Evolutionary conservation across 2,113 vertebrate species (phyloP), one percentile per base, ranked within the genome.

Genomic region (Stomatorhinus ivindoensis): DNA sequence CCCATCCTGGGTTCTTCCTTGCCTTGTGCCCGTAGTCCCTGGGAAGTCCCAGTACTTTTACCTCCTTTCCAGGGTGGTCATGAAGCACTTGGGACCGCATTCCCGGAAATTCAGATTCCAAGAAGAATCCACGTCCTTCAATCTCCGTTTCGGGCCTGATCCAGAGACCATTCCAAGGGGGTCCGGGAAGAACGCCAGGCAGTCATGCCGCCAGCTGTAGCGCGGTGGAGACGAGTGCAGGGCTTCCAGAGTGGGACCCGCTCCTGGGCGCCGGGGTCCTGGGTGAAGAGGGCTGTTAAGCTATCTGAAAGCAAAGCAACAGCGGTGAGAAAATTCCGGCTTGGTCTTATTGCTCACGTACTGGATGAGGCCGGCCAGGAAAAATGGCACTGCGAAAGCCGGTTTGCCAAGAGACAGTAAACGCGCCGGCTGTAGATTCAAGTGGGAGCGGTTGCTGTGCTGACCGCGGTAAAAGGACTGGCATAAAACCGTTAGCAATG

Each of bases 91-190:
- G 17, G 35, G 35, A 17, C 15, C 17, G 35, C 73, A 39, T 80
- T 39, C 35, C 73, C 73, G 21, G 73, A 42, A 42, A 80, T 42
- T 42, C 73, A 39, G 61, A 35, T 80, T 80, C 35, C 73, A 80
- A 80, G 73, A 80, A 15, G 35, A 42, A 11, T 80, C 35, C 97
- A 96, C 96, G 96, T 95, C 95, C 95, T 96, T 97, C 96, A 96
- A 95, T 95, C 94, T 95, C 95, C 95, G 97, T 96, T 95, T 95
- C 96, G 90, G 96, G 95, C 96, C 95, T 96, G 89, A 90, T 90
- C n/a, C 80, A 87, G 80, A 89, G 91, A 76, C 89, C 88, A 8
- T 19, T 19, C 73, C 35, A 80, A 80, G 73, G 31, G 15, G 35
- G 35, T 19, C 17, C 13, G 6, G 73, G 73, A 80, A 42, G 73